A percentile compares a stretch with the other conserved stretches of the same genome.
These are phyloP conservation scores for Chamaetylas fuelleborni DNA, from an alignment of 2,113 vertebrate genomes.

Conservation along the genomic window DNA sequence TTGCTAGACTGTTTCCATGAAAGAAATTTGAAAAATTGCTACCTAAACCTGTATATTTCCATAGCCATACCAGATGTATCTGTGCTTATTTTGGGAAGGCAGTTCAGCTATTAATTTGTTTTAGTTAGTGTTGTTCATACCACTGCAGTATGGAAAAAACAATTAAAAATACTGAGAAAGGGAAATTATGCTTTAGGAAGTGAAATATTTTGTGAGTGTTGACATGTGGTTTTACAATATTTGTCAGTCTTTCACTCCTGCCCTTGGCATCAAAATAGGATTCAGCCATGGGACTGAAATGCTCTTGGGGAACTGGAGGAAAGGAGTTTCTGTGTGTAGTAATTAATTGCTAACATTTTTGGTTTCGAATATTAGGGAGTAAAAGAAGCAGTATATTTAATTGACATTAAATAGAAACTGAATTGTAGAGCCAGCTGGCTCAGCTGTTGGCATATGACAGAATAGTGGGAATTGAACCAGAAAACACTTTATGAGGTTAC, in stretches of 20 bases:
- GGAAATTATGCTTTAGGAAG: background rate
- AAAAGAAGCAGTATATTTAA: background rate
- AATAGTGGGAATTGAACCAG: slow-evolving; percentile 41
- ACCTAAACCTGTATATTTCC: background rate
- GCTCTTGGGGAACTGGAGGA: background rate
- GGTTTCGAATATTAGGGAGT: background rate
- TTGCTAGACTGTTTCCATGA: background rate
- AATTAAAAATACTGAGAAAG: background rate
- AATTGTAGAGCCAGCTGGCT: slow-evolving; percentile 33
- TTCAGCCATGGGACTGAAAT: background rate
- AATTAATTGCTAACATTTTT: background rate
- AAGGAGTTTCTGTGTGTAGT: background rate
- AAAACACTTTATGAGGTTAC: slow-evolving; percentile 46
- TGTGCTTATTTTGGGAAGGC: background rate
- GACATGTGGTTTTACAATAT: background rate
- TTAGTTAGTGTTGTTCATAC: background rate
- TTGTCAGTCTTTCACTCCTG: background rate
- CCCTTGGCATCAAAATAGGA: background rate
- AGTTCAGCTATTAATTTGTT: background rate
- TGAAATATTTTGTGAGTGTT: background rate
- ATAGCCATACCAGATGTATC: background rate
- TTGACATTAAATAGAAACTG: slow-evolving; percentile 1
- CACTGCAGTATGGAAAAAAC: background rate
- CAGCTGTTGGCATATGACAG: background rate
- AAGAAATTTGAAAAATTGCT: background rate